Conservation (phyloP, 2,113 vertebrate genomes). For the Ivindomyrus marchei region DNA sequence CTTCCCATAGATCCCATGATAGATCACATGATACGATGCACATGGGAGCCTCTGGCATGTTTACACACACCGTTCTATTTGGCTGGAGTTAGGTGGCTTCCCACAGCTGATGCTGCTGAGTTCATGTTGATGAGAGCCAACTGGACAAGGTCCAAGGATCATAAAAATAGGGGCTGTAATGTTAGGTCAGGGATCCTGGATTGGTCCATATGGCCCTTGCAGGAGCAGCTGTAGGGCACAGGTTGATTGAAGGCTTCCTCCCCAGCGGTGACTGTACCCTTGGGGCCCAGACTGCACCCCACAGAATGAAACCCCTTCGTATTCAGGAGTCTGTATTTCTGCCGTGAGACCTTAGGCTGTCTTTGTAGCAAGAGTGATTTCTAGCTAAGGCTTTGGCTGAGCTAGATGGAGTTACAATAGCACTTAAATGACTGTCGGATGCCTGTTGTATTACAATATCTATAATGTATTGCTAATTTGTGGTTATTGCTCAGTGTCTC, state of each 20-base stretch:
- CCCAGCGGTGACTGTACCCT: not conserved
- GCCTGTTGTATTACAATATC: not conserved
- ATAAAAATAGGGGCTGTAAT: not conserved
- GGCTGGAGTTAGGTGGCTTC: not conserved
- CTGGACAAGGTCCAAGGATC: conserved; percentile 3
- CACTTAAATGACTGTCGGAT: not conserved
- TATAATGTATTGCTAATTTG: not conserved
- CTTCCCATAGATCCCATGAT: not conserved
- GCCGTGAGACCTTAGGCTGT: not conserved
- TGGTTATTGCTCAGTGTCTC: not conserved
- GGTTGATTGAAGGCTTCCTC: not conserved
- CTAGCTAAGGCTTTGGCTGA: not conserved
- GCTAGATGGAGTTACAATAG: not conserved
- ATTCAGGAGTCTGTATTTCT: not conserved
- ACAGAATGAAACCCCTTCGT: not conserved
- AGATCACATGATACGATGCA: not conserved
- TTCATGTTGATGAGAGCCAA: not conserved
- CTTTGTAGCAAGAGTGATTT: not conserved
- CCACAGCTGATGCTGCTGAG: not conserved
- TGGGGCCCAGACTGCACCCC: not conserved
- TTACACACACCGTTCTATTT: not conserved
- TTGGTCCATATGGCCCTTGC: not conserved
- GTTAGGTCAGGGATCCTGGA: not conserved
- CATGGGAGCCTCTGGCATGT: not conserved
- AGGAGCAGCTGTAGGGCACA: not conserved